Base-by-base conservation (phyloP, 2,113 vertebrate genomes). In the Laticauda colubrina region DNA sequence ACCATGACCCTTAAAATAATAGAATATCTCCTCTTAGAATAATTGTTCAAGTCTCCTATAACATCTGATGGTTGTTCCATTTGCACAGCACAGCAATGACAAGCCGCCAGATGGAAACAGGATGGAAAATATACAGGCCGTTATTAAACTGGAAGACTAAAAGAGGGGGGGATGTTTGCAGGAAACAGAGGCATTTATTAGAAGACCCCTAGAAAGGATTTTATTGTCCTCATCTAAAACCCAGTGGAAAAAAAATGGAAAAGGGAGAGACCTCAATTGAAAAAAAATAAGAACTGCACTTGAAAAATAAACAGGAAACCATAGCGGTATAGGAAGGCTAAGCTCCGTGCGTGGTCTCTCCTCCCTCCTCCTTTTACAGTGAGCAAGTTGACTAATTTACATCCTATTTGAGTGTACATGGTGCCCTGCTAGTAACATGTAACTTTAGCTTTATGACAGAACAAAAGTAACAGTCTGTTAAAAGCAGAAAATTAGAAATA, bases 341-440 rank as follows among this genome's bases (percentile, higher is more conserved):
- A 24, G 1, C 93, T 89, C 87, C 94, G 94, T 91, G 89, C 88
- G 85, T 56, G 95, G 95, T 94, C 69, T 34, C 45, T 61, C 92
- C 89, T 94, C 97, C 96, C 95, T 87, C 20, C 95, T 81, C 34
- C 92, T 91, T 97, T 94, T 95, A 87, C 94, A 95, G 95, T 95
- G 95, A 93, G 95, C 23, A 94, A 98, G 97, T 98, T 98, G 95
- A 96, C 97, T 98, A 96, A 98, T 98, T 98, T 98, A 98, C 98
- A 98, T 97, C 98, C 94, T 93, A 97, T 11, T 97, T 97, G 96
- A 98, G 97, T 97, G 91, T 97, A 96, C 94, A 96, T 86, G 97
- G 96, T 94, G 94, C 96, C 94, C 95, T 93, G 92, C 94, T 96
- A 96, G 97, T 94, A 97, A 97, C 97, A 97, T 97, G 97, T 96